phyloP scores from a whole-genome alignment of 2,797 vertebrate genomes.

The Dromococcyx pavoninus region DNA sequence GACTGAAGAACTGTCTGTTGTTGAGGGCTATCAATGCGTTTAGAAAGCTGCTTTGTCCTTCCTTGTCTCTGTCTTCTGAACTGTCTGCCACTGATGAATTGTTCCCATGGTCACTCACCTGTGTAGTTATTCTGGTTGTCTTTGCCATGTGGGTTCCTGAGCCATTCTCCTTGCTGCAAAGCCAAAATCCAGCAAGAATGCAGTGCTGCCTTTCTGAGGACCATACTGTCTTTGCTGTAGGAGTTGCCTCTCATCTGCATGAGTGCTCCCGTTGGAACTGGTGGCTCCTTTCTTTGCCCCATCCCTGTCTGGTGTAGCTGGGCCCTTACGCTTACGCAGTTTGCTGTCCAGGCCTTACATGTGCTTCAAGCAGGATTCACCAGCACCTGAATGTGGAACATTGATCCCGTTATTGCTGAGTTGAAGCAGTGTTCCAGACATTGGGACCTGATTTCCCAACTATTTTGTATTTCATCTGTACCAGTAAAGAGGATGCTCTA shows the following conservation, averaged over 20 bases:
- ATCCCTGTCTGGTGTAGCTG: background rate
- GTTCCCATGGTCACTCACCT: background rate
- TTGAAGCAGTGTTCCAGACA: background rate
- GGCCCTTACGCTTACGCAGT: accelerated
- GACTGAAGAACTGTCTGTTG: background rate
- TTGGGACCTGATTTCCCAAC: background rate
- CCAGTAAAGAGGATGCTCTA: background rate
- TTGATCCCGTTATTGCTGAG: too few species aligned
- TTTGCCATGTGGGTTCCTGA: background rate
- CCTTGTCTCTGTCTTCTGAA: background rate
- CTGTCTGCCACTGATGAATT: background rate
- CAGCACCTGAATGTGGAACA: background rate
- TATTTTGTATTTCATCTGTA: background rate
- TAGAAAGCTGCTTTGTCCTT: background rate
- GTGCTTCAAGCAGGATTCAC: background rate
- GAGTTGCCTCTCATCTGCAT: background rate
- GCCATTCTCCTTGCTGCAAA: background rate
- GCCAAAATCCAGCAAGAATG: background rate
- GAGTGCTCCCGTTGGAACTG: accelerated
- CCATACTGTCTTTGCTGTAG: background rate
- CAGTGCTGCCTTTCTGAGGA: background rate
- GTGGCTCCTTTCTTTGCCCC: background rate
- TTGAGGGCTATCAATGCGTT: background rate
- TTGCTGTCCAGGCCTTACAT: background rate
- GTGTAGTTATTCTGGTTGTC: background rate